Conservation (phyloP, 2,797 vertebrate genomes). For the Cuculus canorus region DNA sequence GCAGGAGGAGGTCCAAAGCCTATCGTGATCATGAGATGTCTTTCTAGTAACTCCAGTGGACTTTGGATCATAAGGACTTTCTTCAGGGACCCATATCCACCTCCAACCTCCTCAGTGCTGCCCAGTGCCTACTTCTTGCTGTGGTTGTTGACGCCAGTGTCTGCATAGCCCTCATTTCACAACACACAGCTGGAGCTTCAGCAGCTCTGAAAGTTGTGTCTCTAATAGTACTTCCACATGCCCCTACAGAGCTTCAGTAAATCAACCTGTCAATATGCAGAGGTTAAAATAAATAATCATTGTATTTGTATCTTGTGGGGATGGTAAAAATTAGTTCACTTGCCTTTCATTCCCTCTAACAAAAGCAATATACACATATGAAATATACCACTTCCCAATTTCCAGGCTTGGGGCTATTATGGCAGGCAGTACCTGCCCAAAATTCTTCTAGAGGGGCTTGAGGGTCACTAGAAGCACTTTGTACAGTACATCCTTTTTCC, state of each 20-base stretch:
- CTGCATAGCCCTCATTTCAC: not conserved
- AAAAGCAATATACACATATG: not conserved
- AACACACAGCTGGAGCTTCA: not conserved
- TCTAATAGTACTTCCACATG: not conserved
- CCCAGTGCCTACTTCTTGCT: not conserved
- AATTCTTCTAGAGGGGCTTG: not conserved
- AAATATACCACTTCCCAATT: not conserved
- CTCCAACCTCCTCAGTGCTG: not conserved
- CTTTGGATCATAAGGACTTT: not conserved
- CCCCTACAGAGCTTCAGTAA: not conserved
- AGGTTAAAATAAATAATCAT: not conserved
- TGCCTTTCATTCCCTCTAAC: not conserved
- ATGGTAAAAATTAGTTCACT: not conserved
- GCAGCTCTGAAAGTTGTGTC: not conserved
- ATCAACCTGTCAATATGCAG: not conserved
- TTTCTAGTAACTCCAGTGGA: not conserved
- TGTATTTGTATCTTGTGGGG: not conserved
- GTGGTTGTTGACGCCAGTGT: fast-evolving
- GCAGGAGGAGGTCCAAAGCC: not conserved
- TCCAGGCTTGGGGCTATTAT: not conserved
- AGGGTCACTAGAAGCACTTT: not conserved
- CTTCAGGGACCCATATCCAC: not conserved
- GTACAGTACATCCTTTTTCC: not conserved
- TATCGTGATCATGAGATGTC: not conserved
- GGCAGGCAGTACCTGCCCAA: not conserved